Conservation (phyloP, 2,113 vertebrate species). For the Nothoprocta perdicaria region DNA sequence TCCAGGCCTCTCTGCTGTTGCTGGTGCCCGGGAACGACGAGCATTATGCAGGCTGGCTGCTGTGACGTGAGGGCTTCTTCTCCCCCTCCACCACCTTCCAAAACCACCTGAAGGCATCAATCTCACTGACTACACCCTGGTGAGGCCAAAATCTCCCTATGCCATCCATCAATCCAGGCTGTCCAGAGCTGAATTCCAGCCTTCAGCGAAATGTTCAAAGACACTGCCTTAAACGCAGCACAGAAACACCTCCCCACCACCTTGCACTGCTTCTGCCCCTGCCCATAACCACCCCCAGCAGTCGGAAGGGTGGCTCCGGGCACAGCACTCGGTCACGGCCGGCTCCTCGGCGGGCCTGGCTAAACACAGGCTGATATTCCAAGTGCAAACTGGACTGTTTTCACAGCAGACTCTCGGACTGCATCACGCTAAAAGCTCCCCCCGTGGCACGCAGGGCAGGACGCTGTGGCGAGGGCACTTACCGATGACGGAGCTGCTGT, state of each 20-base stretch:
- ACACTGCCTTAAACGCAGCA: not conserved
- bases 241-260: not conserved
- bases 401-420: not conserved
- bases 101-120: not conserved
- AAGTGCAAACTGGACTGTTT: not conserved
- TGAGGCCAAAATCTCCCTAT: not conserved
- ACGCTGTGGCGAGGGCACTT: slow-evolving; percentile 60
- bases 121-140: not conserved
- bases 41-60: not conserved
- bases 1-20: not conserved
- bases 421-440: not conserved
- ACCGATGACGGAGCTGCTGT: slow-evolving; percentile 91
- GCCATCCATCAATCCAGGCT: not conserved
- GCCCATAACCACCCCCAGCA: not conserved
- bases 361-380: not conserved
- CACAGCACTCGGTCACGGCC: not conserved
- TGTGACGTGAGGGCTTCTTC: not conserved
- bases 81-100: too few species aligned
- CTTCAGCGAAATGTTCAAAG: not conserved
- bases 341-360: not conserved
- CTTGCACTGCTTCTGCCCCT: not conserved
- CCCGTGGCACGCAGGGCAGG: not conserved
- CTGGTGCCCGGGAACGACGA: not conserved
- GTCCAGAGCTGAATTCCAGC: not conserved
- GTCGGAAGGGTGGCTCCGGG: not conserved